Evolutionary conservation across 1,140 invertebrate genomes (phyloP).

Genomic region (Idris sp.): DNA sequence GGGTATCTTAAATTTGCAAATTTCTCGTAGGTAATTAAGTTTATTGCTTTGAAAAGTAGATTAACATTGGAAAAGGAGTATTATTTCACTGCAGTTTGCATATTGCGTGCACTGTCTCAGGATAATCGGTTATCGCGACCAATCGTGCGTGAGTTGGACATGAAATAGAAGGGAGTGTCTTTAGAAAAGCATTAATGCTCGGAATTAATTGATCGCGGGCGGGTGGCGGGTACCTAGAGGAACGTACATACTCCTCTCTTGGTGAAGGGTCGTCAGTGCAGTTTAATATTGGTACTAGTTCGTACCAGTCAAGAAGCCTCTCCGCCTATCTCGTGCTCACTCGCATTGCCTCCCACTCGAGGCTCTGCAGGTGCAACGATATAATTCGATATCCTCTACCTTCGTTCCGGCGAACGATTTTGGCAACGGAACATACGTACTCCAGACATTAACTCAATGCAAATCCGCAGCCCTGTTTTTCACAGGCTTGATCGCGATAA

Average conservation of each 20-base stretch:
- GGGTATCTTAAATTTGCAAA: too few species aligned
- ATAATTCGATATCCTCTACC: conserved; percentile 68
- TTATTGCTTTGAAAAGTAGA: too few species aligned
- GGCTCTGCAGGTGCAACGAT: conserved; percentile 66
- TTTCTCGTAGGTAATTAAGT: too few species aligned
- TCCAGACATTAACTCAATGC: conserved; percentile 11
- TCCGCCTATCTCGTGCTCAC: conserved; percentile 60
- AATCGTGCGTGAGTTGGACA: conserved; percentile 65
- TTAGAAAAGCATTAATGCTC: conserved; percentile 73
- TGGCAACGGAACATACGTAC: conserved; percentile 44
- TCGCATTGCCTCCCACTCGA: conserved; percentile 70
- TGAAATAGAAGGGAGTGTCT: conserved; percentile 66
- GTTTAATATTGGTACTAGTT: conserved; percentile 76
- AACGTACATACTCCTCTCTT: conserved; percentile 71
- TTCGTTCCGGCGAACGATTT: conserved; percentile 45
- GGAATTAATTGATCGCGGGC: conserved; percentile 76
- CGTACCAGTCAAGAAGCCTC: conserved; percentile 73
- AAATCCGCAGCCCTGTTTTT: conserved; percentile 35
- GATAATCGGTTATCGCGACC: conserved; percentile 68
- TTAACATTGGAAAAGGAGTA: too few species aligned
- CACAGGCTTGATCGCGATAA: conserved; percentile 19
- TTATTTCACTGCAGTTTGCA: conserved; percentile 15
- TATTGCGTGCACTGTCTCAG: conserved; percentile 71
- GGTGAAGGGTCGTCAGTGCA: conserved; percentile 65
- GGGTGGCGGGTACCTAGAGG: conserved; percentile 71